Percentiles rank a stretch among this genome's conserved stretches.
phyloP scores from a whole-genome alignment of 2,888 invertebrate species.

The Gymnocheta viridis region DNA sequence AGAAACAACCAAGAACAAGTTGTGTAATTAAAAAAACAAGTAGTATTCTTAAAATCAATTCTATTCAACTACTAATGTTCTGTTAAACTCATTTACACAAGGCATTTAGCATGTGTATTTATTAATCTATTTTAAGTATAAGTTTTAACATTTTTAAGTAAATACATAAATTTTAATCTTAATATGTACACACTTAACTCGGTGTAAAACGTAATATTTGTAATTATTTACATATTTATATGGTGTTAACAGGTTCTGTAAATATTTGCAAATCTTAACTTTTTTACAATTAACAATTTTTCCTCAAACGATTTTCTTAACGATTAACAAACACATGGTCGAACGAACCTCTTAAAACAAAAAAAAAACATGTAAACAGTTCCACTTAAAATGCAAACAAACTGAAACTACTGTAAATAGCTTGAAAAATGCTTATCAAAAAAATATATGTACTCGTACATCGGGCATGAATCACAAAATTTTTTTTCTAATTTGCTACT shows the following conservation, averaged over 20 bases:
- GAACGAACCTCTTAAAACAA: neutral
- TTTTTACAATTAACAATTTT: slow-evolving; percentile 12
- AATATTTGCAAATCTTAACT: slow-evolving; percentile 47
- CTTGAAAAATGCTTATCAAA: neutral
- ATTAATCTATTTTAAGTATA: neutral
- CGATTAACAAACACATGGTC: neutral
- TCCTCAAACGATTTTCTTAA: neutral
- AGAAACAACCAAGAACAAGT: no score
- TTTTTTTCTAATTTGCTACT: neutral
- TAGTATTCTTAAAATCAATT: neutral
- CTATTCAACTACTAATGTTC: neutral
- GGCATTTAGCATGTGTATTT: neutral
- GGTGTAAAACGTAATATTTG: neutral
- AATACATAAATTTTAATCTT: neutral
- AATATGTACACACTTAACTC: neutral
- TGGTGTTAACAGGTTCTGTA: slow-evolving; percentile 44
- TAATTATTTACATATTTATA: slow-evolving; percentile 40
- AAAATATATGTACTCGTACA: neutral
- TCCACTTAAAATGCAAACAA: slow-evolving; percentile 11
- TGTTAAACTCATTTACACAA: neutral
- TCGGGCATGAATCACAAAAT: neutral
- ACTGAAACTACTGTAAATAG: neutral
- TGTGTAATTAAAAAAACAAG: no score
- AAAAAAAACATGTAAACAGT: neutral
- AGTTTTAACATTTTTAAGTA: no score